A percentile compares a stretch with the other conserved stretches of the same genome.
phyloP scores from a whole-genome alignment of 1,140 invertebrate species.

The Battus philenor region DNA sequence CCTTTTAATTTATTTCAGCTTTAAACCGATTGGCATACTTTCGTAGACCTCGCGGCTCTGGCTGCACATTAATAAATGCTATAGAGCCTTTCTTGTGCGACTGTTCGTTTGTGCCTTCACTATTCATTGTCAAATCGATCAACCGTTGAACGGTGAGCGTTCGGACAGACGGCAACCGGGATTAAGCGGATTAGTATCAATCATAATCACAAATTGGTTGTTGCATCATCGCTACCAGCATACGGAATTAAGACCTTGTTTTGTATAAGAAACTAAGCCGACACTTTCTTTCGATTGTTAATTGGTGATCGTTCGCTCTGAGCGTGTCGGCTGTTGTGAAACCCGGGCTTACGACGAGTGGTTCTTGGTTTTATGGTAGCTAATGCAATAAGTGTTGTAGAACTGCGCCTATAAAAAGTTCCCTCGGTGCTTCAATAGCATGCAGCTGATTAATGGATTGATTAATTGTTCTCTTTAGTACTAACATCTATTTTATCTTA shows the following conservation, averaged over 20 bases:
- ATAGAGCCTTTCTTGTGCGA: constrained; percentile 23
- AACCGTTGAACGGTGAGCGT: constrained; percentile 27
- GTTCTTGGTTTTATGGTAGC: neutral
- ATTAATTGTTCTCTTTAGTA: too few species aligned
- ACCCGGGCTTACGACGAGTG: neutral
- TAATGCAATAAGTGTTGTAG: too few species aligned
- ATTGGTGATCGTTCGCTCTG: constrained; percentile 25
- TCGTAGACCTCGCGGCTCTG: neutral
- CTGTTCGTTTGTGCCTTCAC: constrained; percentile 23
- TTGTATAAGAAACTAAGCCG: constrained; percentile 13
- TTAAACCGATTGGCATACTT: constrained; percentile 11
- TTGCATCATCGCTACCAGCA: constrained; percentile 44
- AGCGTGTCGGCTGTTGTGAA: constrained; percentile 6
- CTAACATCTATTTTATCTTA: too few species aligned
- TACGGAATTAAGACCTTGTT: constrained; percentile 26
- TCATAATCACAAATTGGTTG: constrained; percentile 49
- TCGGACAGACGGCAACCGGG: constrained; percentile 34
- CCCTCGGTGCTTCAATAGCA: too few species aligned
- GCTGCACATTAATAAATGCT: constrained; percentile 10
- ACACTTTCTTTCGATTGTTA: constrained; percentile 26
- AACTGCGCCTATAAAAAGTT: too few species aligned
- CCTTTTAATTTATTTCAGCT: constrained; percentile 14
- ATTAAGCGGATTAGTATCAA: constrained; percentile 64
- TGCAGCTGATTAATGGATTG: too few species aligned
- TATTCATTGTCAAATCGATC: constrained; percentile 28